Conservation (phyloP, 2,797 vertebrate species). For the Linurgus olivaceus region DNA sequence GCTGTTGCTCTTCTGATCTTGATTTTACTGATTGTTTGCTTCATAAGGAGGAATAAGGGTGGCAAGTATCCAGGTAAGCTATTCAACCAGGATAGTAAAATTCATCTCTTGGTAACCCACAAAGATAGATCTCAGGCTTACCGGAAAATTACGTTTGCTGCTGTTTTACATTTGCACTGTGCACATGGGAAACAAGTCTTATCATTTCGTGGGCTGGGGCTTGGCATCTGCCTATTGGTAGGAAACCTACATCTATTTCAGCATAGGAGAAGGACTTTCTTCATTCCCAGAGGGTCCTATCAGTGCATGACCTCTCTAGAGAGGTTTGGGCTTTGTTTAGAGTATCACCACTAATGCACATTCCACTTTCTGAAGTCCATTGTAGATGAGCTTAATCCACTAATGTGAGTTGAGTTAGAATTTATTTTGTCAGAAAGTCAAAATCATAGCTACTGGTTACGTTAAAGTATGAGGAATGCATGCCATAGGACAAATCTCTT, state of each 20-base stretch:
- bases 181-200: background rate
- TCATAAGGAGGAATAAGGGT: conserved; percentile 97
- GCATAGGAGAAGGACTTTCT: background rate
- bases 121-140: background rate
- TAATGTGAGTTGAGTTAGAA: background rate
- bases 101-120: background rate
- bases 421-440: background rate
- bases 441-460: background rate
- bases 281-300: background rate
- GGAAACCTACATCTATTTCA: background rate
- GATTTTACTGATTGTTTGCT: conserved; percentile 96
- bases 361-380: background rate
- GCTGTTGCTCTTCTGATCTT: conserved; percentile 96
- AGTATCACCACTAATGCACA: background rate
- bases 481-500: background rate
- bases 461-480: background rate
- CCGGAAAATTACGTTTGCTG: background rate
- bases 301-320: background rate
- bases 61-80: conserved; percentile 96
- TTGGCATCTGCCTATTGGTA: background rate
- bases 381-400: background rate
- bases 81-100: background rate
- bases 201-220: background rate
- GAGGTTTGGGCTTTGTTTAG: background rate
- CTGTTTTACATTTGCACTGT: background rate